Base-by-base conservation (phyloP, 2,888 invertebrate species). In the Athrips mouffetella region DNA sequence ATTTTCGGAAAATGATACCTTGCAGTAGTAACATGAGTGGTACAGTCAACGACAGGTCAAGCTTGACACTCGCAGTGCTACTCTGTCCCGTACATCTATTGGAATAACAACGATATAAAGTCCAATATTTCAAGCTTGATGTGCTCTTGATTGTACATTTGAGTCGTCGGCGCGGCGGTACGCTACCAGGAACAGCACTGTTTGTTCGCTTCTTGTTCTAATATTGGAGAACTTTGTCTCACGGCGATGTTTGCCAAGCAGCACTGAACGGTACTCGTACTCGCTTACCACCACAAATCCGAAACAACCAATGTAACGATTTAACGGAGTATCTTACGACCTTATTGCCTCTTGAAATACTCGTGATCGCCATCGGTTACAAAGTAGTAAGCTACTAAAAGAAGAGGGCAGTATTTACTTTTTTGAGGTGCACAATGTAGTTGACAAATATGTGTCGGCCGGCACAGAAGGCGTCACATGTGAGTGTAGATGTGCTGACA, bases 191-290 rank as follows among this genome's bases (percentile, higher is more conserved):
- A 62, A 57, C 51, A 31, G 45, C 39, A 49, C 45, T 65, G 66
- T 71, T 66, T 72, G 63, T 51, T 50, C 59, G 41, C 3, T 49
- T 52, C 64, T 65, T 66, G 68, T 65, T 61, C 63, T 62, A 71
- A 67, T 61, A 70, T 37, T 54, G 50, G 52, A 52, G 49, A 57
- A 58, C 62, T 63, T 59, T 63, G 62, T 64, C 41, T 58, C 57
- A 37, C 37, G 37, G 35, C 35, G 25, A 35, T 70, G 60, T 70
- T 72, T 73, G 67, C 47, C 41, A 57, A 64, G 37, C 37, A 21
- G 37, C 37, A 37, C 2, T 20, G 18, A 7, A 37, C 2, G 27
- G 18, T 37, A 20, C 10, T 2, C n/a, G n/a, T n/a, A 20, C 18
- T n/a, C n/a, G n/a, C n/a, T 10, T 11, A 37, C 20, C 2, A 35